Percentiles rank a stretch among this genome's conserved stretches.
Evolutionary conservation across 2,888 invertebrate species (phyloP).

Genomic region (Muschampia plurimacula): DNA sequence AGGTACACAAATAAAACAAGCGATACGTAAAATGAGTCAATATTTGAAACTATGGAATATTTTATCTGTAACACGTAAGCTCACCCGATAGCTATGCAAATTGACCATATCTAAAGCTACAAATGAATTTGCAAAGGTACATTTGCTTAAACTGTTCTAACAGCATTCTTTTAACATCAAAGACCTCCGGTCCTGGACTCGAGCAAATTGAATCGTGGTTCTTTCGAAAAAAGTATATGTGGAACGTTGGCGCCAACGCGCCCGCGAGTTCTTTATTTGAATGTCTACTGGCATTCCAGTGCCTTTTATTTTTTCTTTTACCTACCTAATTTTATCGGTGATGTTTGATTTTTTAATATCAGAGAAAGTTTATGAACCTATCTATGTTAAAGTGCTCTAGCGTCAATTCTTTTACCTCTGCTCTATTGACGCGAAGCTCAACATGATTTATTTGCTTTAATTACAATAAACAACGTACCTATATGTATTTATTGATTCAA

Average conservation of each 20-base stretch:
- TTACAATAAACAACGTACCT: no score
- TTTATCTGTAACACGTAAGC: conserved; percentile 27
- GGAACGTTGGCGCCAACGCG: conserved; percentile 81
- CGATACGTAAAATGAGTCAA: neutral
- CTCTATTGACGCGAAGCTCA: no score
- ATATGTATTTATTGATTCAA: no score
- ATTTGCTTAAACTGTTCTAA: conserved; percentile 36
- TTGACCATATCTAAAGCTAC: conserved; percentile 35
- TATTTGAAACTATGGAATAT: conserved; percentile 15
- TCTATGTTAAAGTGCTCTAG: no score
- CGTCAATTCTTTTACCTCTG: no score
- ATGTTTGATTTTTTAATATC: conserved; percentile 18
- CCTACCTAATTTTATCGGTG: conserved; percentile 26
- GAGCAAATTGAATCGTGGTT: conserved; percentile 75
- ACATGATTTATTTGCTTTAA: no score
- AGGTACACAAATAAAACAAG: neutral
- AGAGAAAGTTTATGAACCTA: conserved; percentile 3
- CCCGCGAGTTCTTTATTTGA: conserved; percentile 77
- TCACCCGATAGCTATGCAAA: conserved; percentile 30
- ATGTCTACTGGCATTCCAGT: conserved; percentile 67
- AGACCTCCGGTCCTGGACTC: conserved; percentile 54
- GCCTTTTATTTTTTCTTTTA: conserved; percentile 66
- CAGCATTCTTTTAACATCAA: conserved; percentile 39
- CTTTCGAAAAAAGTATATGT: conserved; percentile 65
- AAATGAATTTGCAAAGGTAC: conserved; percentile 35